Evolutionary conservation across 2,113 vertebrate genomes (phyloP), one percentile per base, ranked within the genome.

Genomic region (Turdus rufiventris): DNA sequence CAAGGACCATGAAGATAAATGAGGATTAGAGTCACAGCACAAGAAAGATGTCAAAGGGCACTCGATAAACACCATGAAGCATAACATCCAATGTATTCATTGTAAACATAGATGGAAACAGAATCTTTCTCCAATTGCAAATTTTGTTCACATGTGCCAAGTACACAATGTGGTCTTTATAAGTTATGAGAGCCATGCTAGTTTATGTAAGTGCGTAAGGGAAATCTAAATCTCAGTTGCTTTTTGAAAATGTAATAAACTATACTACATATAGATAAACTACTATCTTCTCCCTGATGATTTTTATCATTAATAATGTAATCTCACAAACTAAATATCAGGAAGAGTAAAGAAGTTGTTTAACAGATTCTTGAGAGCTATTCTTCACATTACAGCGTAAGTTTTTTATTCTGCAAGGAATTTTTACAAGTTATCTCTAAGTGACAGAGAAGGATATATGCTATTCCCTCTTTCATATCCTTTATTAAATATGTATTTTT

Each of bases 401-500:
- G 40, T 85, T 91, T 87, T 90, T 60, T 92, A 85, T 51, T 93
- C 95, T 94, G 54, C 71, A 85, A 97, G 91, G 88, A 95, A 93
- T 91, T 95, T 93, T 96, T 91, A 88, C 54, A 90, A 91, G 40
- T 85, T 94, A 93, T 95, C 53, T 85, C 71, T 92, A 34, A 70
- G 40, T 88, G 83, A 92, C n/a, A 96, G 76, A 94, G 74, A 95
- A 96, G 62, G 77, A 96, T 78, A 86, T 31, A 74, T n/a, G n/a
- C 71, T 95, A 96, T 83, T 96, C 47, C n/a, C 58, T 86, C 76
- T 85, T 89, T 93, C 68, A 78, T 63, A 91, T 92, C 34, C 60
- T 89, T 96, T 93, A 91, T 91, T 96, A 96, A 94, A 91, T 71
- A 95, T 13, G 19, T 72, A 94, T 68, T 97, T 95, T 84, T 95